A percentile compares a stretch with the other conserved stretches of the same genome.
Evolutionary conservation across 2,113 vertebrate genomes (phyloP).

Genomic region (Lagopus leucura): DNA sequence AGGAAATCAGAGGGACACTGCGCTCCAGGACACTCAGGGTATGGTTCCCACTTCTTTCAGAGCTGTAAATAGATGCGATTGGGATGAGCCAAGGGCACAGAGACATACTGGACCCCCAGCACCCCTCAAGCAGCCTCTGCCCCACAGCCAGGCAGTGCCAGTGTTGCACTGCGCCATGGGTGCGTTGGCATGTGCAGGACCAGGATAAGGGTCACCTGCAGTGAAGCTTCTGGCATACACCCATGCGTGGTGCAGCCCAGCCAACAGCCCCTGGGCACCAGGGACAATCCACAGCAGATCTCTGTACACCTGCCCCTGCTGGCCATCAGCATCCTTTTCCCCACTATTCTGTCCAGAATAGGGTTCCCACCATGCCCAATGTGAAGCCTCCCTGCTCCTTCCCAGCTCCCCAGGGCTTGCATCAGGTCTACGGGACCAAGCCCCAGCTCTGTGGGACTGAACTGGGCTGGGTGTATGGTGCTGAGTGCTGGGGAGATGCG

Average conservation of each 20-base stretch:
- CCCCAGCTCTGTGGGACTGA: no score
- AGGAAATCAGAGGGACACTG: background rate
- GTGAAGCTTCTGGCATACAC: background rate
- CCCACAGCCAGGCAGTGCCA: background rate
- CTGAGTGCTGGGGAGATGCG: background rate
- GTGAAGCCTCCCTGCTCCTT: background rate
- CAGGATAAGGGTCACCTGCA: background rate
- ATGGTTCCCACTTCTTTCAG: background rate
- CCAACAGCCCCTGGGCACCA: background rate
- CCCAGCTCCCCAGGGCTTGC: background rate
- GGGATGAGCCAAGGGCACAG: background rate
- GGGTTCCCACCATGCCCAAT: accelerated
- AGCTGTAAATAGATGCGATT: background rate
- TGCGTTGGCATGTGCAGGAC: background rate
- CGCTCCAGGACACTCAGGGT: background rate
- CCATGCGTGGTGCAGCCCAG: background rate
- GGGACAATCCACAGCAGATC: background rate
- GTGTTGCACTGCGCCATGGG: background rate
- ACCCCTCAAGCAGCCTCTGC: background rate
- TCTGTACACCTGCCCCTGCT: background rate
- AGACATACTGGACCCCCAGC: background rate
- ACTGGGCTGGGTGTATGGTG: no score
- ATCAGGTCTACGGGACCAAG: background rate
- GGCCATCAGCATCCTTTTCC: background rate
- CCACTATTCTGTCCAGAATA: background rate